These are phyloP conservation scores for Synergus laeviventris DNA, from an alignment of 2,888 invertebrate genomes.

Conservation along the genomic window DNA sequence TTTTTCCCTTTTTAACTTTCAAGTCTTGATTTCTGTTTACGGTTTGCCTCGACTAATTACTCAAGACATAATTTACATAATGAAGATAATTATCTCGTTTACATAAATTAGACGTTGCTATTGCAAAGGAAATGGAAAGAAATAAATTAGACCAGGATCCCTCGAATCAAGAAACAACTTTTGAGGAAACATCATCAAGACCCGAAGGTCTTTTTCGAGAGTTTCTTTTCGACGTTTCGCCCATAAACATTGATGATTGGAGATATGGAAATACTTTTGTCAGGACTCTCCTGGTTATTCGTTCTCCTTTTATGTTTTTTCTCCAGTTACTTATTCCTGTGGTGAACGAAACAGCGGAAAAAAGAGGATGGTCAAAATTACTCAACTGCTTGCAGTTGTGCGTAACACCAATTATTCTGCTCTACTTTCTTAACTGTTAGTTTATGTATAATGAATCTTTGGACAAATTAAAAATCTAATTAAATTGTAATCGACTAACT, in stretches of 20 bases:
- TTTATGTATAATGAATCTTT: conserved; percentile 36
- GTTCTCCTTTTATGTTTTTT: conserved; percentile 77
- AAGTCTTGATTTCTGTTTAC: background rate
- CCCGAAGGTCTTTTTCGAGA: conserved; percentile 66
- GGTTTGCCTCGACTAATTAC: conserved; percentile 5
- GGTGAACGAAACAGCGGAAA: conserved; percentile 77
- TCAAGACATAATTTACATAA: conserved; percentile 12
- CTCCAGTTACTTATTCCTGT: conserved; percentile 79
- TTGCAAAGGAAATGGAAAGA: conserved; percentile 61
- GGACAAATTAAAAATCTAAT: background rate
- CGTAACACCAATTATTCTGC: conserved; percentile 75
- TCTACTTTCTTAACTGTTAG: conserved; percentile 71
- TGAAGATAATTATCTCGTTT: conserved; percentile 17
- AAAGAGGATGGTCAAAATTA: conserved; percentile 79
- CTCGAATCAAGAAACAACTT: conserved; percentile 25
- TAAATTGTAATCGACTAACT: background rate
- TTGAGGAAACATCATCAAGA: conserved; percentile 51
- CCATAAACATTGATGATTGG: conserved; percentile 73
- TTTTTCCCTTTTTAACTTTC: background rate
- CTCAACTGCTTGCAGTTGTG: conserved; percentile 78
- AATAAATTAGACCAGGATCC: conserved; percentile 33
- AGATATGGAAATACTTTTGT: conserved; percentile 62
- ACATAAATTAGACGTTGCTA: conserved; percentile 66
- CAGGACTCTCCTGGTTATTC: conserved; percentile 74
- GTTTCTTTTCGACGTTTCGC: conserved; percentile 71